phyloP scores from a whole-genome alignment of 2,113 vertebrate species.

The Seriola quinqueradiata region DNA sequence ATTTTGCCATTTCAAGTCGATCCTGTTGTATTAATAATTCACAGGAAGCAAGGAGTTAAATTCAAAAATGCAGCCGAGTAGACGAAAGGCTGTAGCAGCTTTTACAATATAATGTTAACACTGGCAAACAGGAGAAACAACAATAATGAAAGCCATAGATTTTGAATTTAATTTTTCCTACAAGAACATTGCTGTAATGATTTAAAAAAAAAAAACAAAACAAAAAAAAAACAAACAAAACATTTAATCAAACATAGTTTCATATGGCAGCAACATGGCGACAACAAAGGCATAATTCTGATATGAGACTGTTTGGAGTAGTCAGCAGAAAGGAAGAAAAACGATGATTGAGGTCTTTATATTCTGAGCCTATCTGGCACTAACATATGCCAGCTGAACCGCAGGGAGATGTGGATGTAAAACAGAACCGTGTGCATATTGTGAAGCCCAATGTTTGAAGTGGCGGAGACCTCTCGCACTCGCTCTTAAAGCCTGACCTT shows the following conservation, averaged over 20 bases:
- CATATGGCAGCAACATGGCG: slow-evolving; percentile 23
- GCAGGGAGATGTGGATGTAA: slow-evolving; percentile 36
- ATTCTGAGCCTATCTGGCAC: slow-evolving; percentile 61
- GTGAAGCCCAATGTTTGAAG: slow-evolving; percentile 54
- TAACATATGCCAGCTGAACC: slow-evolving; percentile 55
- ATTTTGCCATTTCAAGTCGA: not conserved
- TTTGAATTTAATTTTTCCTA: not conserved
- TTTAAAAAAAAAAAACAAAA: not conserved
- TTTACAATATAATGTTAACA: not conserved
- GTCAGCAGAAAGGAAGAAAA: slow-evolving; percentile 40
- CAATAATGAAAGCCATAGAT: not conserved
- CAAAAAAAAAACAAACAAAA: not conserved
- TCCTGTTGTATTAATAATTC: not conserved
- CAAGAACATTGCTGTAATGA: not conserved
- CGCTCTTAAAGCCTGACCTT: slow-evolving; percentile 69
- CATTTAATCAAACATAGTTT: slow-evolving; percentile 14
- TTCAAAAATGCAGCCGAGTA: not conserved
- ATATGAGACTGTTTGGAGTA: slow-evolving; percentile 28
- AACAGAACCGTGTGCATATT: slow-evolving; percentile 42
- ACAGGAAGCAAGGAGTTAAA: not conserved
- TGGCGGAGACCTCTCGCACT: slow-evolving; percentile 34
- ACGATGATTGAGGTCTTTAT: slow-evolving; percentile 36
- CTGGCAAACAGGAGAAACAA: not conserved
- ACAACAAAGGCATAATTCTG: slow-evolving; percentile 47
- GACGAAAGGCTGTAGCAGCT: not conserved